Evolutionary conservation across 1,140 invertebrate genomes (phyloP), one percentile per base, ranked within the genome.

Genomic region (Heterodera carotae): DNA sequence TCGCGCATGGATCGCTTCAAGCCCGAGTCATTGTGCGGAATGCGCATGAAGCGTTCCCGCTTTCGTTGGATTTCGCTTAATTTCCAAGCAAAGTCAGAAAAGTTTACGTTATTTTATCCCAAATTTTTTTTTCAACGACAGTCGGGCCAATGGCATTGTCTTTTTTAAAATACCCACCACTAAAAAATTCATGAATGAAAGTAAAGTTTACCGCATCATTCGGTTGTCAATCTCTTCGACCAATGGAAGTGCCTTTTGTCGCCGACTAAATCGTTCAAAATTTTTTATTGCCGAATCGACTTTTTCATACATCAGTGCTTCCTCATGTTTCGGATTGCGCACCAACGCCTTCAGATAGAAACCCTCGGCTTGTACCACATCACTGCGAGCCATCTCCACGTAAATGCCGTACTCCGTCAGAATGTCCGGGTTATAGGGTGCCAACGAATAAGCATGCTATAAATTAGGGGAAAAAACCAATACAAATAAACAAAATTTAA

Each of bases 331-430:
- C 0, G 95, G 95, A 88, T 92, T 92, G 72, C 93, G 91, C 53
- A 91, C 91, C 59, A 98, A 89, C 8, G 95, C 96, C 88, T 91
- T 90, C 10, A 91, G 91, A 88, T 95, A 97, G 80, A 94, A 91
- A 84, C 94, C 93, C 90, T 98, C 94, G 5, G 96, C 96, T 86
- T 91, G 91, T 1, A 97, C 91, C 31, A 97, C 89, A 89, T 98
- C 93, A 39, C 93, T 91, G 81, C 93, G 91, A 25, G 92, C 92
- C 73, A 93, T 91, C 88, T 98, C 95, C 33, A 97, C 88, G 88
- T 96, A 96, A 89, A 97, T 94, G 34, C 96, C 96, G 89, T 95
- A 97, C 81, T 93, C 91, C 83, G 93, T 94, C 15, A 98, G 88
- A 67, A 97, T 92, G 84, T 97, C 94, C 1, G 95, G 93, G 90